Conservation (phyloP, 1,140 invertebrate species). For the Tigriopus japonicus region DNA sequence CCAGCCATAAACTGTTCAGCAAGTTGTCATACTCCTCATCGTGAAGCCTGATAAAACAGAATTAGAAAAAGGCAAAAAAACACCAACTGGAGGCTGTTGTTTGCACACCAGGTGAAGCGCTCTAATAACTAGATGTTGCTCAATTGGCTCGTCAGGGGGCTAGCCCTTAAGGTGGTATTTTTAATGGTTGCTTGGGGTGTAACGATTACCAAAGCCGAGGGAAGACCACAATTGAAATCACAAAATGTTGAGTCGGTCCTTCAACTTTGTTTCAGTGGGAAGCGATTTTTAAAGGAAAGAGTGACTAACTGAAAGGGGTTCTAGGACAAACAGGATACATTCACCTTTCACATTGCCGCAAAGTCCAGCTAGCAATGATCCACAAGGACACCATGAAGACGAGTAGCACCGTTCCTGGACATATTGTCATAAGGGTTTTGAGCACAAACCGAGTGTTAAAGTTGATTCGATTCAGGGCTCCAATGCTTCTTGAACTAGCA, state of each 20-base stretch:
- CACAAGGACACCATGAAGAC: conserved; percentile 98
- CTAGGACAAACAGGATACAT: background rate
- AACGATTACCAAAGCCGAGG: no score
- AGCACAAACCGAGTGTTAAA: conserved; percentile 98
- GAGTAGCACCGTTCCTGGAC: conserved; percentile 89
- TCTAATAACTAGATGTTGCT: no score
- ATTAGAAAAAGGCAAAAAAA: background rate
- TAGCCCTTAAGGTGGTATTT: no score
- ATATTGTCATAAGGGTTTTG: conserved; percentile 99
- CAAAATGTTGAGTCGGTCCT: no score
- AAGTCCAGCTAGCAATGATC: conserved; percentile 97
- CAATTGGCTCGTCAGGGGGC: no score
- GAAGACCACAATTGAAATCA: no score
- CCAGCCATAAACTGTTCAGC: conserved; percentile 81
- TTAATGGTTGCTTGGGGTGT: no score
- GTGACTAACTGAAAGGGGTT: no score
- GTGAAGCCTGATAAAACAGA: conserved; percentile 42
- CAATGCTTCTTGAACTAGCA: conserved; percentile 66
- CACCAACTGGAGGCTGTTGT: no score
- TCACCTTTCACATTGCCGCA: conserved; percentile 95
- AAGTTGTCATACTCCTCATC: conserved; percentile 73
- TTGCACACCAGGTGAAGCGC: no score
- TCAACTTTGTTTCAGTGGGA: no score
- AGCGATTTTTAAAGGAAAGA: no score
- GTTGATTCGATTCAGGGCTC: conserved; percentile 95